Evolutionary conservation across 2,888 invertebrate species (phyloP).

Genomic region (Diachrysia chrysitis): DNA sequence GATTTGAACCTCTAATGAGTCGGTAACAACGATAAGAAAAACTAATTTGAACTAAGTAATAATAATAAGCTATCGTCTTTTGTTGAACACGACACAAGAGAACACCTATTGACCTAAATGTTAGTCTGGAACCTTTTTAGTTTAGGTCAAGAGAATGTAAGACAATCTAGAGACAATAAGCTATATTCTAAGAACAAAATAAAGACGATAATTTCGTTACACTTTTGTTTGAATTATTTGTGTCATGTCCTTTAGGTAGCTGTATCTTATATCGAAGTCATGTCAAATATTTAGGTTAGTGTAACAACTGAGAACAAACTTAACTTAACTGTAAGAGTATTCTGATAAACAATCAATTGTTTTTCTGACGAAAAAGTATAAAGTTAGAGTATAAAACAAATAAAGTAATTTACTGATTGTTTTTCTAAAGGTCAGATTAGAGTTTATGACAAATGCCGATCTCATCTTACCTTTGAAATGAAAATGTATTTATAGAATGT

Average conservation of each 20-base stretch:
- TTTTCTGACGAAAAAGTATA: neutral
- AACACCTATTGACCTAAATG: slow-evolving; percentile 1
- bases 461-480: neutral
- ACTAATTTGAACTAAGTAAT: neutral
- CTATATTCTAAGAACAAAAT: slow-evolving; percentile 7
- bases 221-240: neutral
- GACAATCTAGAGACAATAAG: neutral
- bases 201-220: neutral
- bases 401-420: neutral
- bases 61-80: neutral
- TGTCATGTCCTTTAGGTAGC: neutral
- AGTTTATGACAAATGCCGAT: neutral
- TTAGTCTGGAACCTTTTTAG: slow-evolving; percentile 2
- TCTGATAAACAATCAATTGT: neutral
- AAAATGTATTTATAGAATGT: neutral
- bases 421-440: neutral
- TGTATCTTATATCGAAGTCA: neutral
- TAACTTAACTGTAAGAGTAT: neutral
- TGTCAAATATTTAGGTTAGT: slow-evolving; percentile 1
- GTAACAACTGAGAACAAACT: neutral
- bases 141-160: neutral
- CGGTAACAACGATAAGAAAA: neutral
- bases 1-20: slow-evolving; percentile 47
- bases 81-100: neutral
- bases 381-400: neutral